These are phyloP conservation scores for Nannobrachium achirus DNA, from an alignment of 2,113 vertebrate species.

Conservation along the genomic window DNA sequence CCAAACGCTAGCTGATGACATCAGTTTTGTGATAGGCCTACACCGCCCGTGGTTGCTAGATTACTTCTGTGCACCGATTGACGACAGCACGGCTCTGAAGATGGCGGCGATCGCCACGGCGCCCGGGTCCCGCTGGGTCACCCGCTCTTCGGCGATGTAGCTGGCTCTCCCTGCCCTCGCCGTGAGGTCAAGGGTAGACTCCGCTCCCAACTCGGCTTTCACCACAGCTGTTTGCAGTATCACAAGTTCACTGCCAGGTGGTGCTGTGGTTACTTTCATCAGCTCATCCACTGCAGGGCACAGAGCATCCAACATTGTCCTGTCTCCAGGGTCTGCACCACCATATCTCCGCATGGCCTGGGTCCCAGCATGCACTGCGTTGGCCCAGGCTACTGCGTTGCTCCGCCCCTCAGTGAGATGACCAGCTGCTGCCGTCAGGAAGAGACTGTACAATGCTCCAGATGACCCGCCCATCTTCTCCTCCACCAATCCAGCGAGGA, in stretches of 20 bases:
- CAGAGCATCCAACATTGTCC: slow-evolving; percentile 87
- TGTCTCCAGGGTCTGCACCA: slow-evolving; percentile 67
- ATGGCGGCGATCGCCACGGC: slow-evolving; percentile 85
- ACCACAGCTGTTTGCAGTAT: slow-evolving; percentile 81
- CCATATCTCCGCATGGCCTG: slow-evolving; percentile 85
- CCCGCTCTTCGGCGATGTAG: slow-evolving; percentile 83
- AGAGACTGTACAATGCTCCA: slow-evolving; percentile 91
- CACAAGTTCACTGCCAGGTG: slow-evolving; percentile 67
- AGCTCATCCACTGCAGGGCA: slow-evolving; percentile 86
- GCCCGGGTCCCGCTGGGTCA: slow-evolving; percentile 88
- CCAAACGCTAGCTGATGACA: background rate
- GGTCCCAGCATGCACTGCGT: slow-evolving; percentile 88
- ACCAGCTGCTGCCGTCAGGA: slow-evolving; percentile 87
- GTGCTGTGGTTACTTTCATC: slow-evolving; percentile 70
- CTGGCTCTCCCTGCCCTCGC: slow-evolving; percentile 92
- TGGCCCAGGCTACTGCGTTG: slow-evolving; percentile 80
- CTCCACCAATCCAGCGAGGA: slow-evolving; percentile 84
- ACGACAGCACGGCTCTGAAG: slow-evolving; percentile 79
- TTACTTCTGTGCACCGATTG: slow-evolving; percentile 62
- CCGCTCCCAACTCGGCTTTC: slow-evolving; percentile 83
- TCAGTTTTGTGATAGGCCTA: background rate
- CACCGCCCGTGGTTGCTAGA: background rate
- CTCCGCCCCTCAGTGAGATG: slow-evolving; percentile 68
- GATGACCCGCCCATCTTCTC: slow-evolving; percentile 96
- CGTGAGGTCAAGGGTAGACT: slow-evolving; percentile 85